phyloP scores from a whole-genome alignment of 2,888 invertebrate species.

The Stenoptilia bipunctidactyla region DNA sequence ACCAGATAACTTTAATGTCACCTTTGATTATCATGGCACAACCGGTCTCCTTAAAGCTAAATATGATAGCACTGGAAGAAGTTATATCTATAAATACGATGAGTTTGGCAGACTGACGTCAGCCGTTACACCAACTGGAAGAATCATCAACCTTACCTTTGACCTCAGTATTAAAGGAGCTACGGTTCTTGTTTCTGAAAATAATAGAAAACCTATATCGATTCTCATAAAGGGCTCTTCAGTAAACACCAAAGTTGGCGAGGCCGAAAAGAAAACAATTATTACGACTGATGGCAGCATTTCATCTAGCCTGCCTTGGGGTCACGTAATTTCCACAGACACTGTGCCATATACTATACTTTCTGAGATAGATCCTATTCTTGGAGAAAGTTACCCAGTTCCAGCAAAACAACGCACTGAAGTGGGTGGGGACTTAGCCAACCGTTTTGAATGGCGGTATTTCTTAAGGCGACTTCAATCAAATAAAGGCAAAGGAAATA shows the following conservation, averaged over 20 bases:
- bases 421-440: conserved; percentile 90
- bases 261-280: conserved; percentile 84
- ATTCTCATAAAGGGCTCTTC: conserved; percentile 90
- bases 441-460: conserved; percentile 96
- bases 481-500: conserved; percentile 72
- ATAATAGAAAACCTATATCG: conserved; percentile 84
- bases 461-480: conserved; percentile 83
- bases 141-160: conserved; percentile 88
- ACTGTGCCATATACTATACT: conserved; percentile 91
- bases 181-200: conserved; percentile 86
- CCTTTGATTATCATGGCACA: conserved; percentile 93
- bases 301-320: conserved; percentile 85
- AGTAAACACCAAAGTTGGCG: conserved; percentile 85
- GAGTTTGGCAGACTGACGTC: conserved; percentile 92
- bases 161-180: conserved; percentile 94
- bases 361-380: conserved; percentile 87
- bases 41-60: conserved; percentile 91
- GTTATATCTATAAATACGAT: conserved; percentile 95
- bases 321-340: conserved; percentile 89
- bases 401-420: conserved; percentile 92
- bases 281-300: conserved; percentile 88
- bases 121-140: conserved; percentile 95
- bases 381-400: conserved; percentile 93
- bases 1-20: conserved; percentile 93
- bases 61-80: conserved; percentile 89